phyloP scores from a whole-genome alignment of 2,797 vertebrate species.

The Pangasius mekongensis region DNA sequence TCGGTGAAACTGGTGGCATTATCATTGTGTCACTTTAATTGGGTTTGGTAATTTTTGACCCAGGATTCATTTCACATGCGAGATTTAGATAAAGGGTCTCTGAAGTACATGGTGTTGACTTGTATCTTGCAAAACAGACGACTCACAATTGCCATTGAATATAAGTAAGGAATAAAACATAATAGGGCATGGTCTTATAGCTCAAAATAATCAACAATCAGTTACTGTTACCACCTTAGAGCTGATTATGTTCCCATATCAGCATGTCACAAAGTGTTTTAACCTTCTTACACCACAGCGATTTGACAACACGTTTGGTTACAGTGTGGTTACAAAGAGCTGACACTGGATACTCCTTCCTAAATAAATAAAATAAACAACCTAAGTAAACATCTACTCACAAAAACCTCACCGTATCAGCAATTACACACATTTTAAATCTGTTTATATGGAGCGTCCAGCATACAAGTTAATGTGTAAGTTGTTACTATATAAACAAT shows the following conservation, averaged over 20 bases:
- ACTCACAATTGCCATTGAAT: neutral
- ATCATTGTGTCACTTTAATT: slow-evolving; percentile 32
- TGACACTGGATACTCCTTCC: neutral
- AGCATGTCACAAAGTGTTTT: neutral
- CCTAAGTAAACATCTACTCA: neutral
- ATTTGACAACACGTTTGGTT: neutral
- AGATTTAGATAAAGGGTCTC: slow-evolving; percentile 18
- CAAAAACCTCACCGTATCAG: neutral
- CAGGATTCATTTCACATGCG: slow-evolving; percentile 6
- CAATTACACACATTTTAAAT: neutral
- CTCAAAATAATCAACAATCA: neutral
- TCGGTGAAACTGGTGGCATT: neutral
- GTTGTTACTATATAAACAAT: neutral
- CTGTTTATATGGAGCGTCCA: neutral
- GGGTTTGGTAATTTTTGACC: slow-evolving; percentile 6
- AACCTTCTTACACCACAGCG: neutral
- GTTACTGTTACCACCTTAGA: neutral
- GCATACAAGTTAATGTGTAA: neutral
- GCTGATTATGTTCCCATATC: neutral
- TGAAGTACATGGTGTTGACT: slow-evolving; percentile 2
- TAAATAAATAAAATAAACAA: neutral
- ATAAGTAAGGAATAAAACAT: neutral
- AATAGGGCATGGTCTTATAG: neutral
- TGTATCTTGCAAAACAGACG: neutral
- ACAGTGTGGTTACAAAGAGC: neutral